A percentile compares a stretch with the other conserved stretches of the same genome.
Evolutionary conservation across 2,797 vertebrate genomes (phyloP).

Genomic region (Girardinus metallicus): DNA sequence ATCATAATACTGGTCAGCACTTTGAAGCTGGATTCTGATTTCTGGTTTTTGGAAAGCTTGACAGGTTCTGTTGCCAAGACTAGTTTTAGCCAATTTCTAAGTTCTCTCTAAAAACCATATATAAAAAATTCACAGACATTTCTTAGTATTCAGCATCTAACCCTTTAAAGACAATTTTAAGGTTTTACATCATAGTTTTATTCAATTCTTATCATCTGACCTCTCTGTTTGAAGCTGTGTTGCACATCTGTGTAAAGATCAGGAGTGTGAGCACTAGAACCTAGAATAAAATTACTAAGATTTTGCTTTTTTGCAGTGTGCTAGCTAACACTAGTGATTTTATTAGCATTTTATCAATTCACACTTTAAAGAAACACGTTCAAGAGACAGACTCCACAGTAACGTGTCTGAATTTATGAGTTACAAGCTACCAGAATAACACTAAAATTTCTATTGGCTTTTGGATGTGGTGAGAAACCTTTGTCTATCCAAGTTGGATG

Average conservation of each 20-base stretch:
- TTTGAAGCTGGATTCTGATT: neutral
- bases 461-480: neutral
- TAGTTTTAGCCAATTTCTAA: neutral
- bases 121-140: neutral
- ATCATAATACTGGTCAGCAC: neutral
- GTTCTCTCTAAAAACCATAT: neutral
- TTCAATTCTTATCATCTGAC: neutral
- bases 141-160: neutral
- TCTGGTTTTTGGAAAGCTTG: neutral
- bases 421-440: no score
- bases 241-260: neutral
- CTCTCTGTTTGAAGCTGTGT: neutral
- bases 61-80: neutral
- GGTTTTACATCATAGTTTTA: neutral
- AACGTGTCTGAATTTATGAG: no score
- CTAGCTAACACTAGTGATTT: neutral
- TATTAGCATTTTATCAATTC: neutral
- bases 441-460: neutral
- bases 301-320: no score
- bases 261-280: neutral
- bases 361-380: no score
- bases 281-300: no score
- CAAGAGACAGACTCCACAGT: neutral
- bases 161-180: neutral
- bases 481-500: neutral